Evolutionary conservation across 2,113 vertebrate genomes (phyloP).

Genomic region (Sialia sialis): DNA sequence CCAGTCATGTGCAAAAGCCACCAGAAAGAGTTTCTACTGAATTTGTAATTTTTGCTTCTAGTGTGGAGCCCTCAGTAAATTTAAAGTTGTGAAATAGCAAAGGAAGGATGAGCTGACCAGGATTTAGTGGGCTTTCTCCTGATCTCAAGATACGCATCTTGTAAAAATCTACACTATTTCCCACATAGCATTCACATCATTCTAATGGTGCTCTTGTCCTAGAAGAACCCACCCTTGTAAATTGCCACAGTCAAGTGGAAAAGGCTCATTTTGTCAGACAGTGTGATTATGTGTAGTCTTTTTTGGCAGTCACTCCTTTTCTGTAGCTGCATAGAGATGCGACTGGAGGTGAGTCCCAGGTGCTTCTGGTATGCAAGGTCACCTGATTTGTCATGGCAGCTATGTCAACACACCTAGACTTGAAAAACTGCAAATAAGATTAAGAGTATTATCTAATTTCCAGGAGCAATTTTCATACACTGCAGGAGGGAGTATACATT

Average conservation of each 20-base stretch:
- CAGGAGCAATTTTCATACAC: slow-evolving; percentile 68
- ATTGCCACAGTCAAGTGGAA: neutral
- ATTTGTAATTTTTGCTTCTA: neutral
- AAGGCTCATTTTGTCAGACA: neutral
- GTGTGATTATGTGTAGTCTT: neutral
- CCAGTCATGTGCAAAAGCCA: neutral
- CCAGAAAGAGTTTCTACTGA: neutral
- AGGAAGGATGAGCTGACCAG: neutral
- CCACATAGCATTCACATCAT: neutral
- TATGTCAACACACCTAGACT: slow-evolving; percentile 58
- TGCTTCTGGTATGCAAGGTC: slow-evolving; percentile 39
- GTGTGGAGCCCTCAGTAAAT: neutral
- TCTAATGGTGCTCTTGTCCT: neutral
- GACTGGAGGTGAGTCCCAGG: neutral
- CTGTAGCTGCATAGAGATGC: neutral
- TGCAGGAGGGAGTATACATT: slow-evolving; percentile 63
- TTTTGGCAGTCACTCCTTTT: neutral
- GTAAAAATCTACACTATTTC: neutral
- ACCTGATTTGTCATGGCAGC: slow-evolving; percentile 62
- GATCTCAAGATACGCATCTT: neutral
- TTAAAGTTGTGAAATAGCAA: neutral
- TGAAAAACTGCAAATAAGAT: slow-evolving; percentile 76
- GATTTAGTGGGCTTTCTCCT: neutral
- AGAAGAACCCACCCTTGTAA: neutral
- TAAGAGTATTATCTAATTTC: slow-evolving; percentile 77